Percentiles rank a stretch among this genome's conserved stretches.
Evolutionary conservation across 1,140 invertebrate genomes (phyloP).

Genomic region (Mya arenaria): DNA sequence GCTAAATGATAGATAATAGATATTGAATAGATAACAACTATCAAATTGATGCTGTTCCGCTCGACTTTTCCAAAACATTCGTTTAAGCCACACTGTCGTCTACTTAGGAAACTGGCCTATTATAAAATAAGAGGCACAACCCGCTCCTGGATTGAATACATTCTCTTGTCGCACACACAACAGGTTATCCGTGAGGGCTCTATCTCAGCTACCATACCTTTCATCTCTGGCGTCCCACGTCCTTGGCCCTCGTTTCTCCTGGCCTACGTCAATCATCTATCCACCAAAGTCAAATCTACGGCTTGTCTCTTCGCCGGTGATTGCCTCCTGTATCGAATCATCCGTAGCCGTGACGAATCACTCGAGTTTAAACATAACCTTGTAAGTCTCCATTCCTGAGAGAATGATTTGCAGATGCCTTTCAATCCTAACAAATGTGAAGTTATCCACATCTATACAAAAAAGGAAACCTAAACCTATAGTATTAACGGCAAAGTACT

Average conservation of each 20-base stretch:
- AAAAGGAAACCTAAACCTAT: not conserved
- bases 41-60: no score
- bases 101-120: no score
- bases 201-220: no score
- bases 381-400: not conserved
- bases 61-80: no score
- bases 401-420: not conserved
- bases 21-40: no score
- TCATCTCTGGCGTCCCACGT: not conserved
- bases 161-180: not conserved
- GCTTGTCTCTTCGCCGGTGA: slow-evolving; percentile 26
- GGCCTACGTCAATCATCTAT: slow-evolving; percentile 11
- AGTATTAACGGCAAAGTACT: not conserved
- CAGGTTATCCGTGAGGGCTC: not conserved
- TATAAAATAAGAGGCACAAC: not conserved
- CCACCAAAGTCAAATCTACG: not conserved
- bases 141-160: not conserved
- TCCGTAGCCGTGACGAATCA: not conserved
- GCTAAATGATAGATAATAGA: no score
- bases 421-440: slow-evolving; percentile 1
- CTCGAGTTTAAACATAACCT: not conserved
- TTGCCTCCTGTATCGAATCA: slow-evolving; percentile 15
- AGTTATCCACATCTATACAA: slow-evolving; percentile 5
- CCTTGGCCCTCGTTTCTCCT: slow-evolving; percentile 1
- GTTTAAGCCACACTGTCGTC: no score